Evolutionary conservation across 2,888 invertebrate genomes (phyloP), one percentile per base, ranked within the genome.

Genomic region (Leuctra nigra): DNA sequence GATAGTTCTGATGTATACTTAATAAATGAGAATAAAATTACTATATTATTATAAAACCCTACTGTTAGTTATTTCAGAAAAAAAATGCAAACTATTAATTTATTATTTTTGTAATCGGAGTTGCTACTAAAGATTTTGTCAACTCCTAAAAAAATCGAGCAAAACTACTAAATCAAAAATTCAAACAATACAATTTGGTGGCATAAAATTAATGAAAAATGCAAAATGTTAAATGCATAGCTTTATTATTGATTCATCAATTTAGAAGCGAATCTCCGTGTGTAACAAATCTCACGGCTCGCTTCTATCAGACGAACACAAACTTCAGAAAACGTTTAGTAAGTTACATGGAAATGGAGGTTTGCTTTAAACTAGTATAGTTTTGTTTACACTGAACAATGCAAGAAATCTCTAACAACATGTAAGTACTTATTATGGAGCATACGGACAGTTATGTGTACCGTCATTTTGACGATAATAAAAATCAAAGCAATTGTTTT

Each of bases 161-260:
- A n/a, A n/a, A n/a, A n/a, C n/a, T n/a, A n/a, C n/a, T n/a, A n/a
- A n/a, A n/a, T n/a, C n/a, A n/a, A n/a, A n/a, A n/a, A n/a, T n/a
- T n/a, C n/a, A n/a, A n/a, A n/a, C n/a, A n/a, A n/a, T n/a, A n/a
- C n/a, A n/a, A n/a, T n/a, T n/a, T n/a, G n/a, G n/a, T n/a, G n/a
- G n/a, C n/a, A n/a, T n/a, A n/a, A n/a, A n/a, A n/a, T n/a, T n/a
- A n/a, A 22, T 50, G 48, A 54, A 57, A 57, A 54, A 57, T 25
- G 47, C 54, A 50, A 46, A 22, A 25, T 82, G 81, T 82, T 82
- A 82, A 82, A 82, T 82, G 82, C 82, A 82, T 82, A 82, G 82
- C 81, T 82, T 82, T 82, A 82, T 82, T 82, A 81, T 78, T 82
- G 79, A 82, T 78, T 76, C 61, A 61, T 74, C 80, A 81, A 80